Conservation (phyloP, 92 coral and sea anemone genomes). For the Nematostella vectensis region DNA sequence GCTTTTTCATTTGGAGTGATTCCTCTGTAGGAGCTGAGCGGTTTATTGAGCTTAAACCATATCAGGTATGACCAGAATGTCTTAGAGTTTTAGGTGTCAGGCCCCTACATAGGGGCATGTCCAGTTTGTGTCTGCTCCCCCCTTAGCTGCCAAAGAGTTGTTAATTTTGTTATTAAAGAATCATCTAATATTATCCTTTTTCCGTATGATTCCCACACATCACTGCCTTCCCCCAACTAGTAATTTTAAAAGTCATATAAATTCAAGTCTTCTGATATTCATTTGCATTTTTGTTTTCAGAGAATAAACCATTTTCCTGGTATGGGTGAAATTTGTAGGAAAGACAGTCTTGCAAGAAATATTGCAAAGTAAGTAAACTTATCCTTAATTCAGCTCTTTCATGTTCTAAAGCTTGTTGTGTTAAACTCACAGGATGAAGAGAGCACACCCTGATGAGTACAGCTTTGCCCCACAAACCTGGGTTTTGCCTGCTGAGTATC, state of each 20-base stretch:
- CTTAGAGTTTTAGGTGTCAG: too few species aligned
- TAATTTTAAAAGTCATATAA: too few species aligned
- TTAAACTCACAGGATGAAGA: slow-evolving; percentile 58
- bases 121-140: too few species aligned
- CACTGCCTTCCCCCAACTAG: too few species aligned
- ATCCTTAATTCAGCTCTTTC: not conserved
- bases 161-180: too few species aligned
- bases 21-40: slow-evolving; percentile 75
- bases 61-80: slow-evolving; percentile 73
- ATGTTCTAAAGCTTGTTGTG: slow-evolving; percentile 3
- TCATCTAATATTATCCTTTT: too few species aligned
- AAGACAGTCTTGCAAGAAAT: slow-evolving; percentile 83
- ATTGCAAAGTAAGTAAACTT: slow-evolving; percentile 80
- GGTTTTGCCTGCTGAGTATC: slow-evolving; percentile 99
- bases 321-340: slow-evolving; percentile 94
- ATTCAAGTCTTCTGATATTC: too few species aligned
- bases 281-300: slow-evolving; percentile 39
- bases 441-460: slow-evolving; percentile 85
- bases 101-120: too few species aligned
- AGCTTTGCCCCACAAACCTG: slow-evolving; percentile 82
- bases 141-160: too few species aligned
- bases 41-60: slow-evolving; percentile 76
- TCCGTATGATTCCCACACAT: too few species aligned
- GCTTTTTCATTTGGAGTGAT: slow-evolving; percentile 87
- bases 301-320: slow-evolving; percentile 98